These are phyloP conservation scores for Calosoma granatense DNA, from an alignment of 1,140 invertebrate genomes.

Conservation along the genomic window DNA sequence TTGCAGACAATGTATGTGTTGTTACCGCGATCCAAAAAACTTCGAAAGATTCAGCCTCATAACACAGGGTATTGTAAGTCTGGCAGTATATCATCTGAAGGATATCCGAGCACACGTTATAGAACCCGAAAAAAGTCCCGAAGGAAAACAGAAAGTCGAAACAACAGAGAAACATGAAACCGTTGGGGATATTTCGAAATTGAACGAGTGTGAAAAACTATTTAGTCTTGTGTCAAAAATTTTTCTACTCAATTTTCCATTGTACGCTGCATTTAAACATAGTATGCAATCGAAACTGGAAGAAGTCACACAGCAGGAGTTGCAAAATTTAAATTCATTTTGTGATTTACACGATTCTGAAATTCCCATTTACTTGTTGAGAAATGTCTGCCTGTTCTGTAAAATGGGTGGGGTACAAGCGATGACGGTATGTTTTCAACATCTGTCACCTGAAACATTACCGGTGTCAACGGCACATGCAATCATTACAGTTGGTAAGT, in stretches of 20 bases:
- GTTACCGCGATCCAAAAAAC: conserved; percentile 81
- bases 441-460: conserved; percentile 58
- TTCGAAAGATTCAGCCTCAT: conserved; percentile 80
- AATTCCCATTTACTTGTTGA: conserved; percentile 76
- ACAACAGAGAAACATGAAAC: conserved; percentile 18
- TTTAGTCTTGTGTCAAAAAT: conserved; percentile 70
- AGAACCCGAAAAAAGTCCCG: conserved; percentile 19
- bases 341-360: conserved; percentile 90
- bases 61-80: conserved; percentile 68
- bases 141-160: conserved; percentile 16
- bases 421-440: conserved; percentile 74
- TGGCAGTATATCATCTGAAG: conserved; percentile 64
- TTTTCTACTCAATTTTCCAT: conserved; percentile 79
- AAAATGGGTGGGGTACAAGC: conserved; percentile 78
- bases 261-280: conserved; percentile 88
- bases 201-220: conserved; percentile 59
- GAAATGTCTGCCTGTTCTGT: conserved; percentile 86
- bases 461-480: conserved; percentile 81
- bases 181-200: conserved; percentile 24
- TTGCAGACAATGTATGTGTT: conserved; percentile 83
- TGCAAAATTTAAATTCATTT: conserved; percentile 64
- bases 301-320: conserved; percentile 67
- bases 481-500: conserved; percentile 62
- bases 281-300: conserved; percentile 61
- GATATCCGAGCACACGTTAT: conserved; percentile 51